Conservation (phyloP, 1,140 invertebrate genomes). For the Hetaerina americana region DNA sequence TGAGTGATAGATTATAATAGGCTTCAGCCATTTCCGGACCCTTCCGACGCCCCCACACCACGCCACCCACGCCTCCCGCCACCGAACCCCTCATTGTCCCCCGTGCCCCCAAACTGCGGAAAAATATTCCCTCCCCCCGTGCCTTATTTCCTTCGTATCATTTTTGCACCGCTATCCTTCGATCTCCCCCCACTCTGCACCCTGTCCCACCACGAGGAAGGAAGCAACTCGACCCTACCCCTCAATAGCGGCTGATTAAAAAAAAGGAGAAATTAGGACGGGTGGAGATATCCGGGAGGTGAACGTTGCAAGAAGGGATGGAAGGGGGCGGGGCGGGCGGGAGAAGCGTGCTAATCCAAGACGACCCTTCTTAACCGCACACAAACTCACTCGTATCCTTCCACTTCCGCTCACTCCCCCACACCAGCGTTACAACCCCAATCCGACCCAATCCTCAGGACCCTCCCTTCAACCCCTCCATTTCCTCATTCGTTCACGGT, state of each 20-base stretch:
- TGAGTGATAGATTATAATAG: constrained; percentile 7
- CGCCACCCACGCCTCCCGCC: too few species aligned
- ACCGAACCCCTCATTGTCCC: not conserved
- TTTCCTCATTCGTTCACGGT: too few species aligned
- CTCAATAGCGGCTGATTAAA: not conserved
- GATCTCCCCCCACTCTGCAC: too few species aligned
- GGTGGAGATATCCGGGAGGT: too few species aligned
- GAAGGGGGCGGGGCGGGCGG: not conserved
- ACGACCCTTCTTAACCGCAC: not conserved
- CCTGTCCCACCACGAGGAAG: too few species aligned
- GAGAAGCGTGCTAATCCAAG: not conserved
- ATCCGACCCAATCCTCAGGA: constrained; percentile 1
- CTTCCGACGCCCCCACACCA: too few species aligned
- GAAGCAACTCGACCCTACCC: not conserved
- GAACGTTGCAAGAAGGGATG: too few species aligned
- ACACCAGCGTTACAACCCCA: not conserved
- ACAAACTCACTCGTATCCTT: constrained; percentile 11
- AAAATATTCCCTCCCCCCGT: not conserved
- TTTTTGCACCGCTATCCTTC: not conserved
- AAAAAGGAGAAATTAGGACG: not conserved
- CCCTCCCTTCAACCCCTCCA: constrained; percentile 15
- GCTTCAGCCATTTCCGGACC: not conserved
- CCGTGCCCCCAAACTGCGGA: not conserved
- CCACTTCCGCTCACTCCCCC: too few species aligned
- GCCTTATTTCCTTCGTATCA: not conserved